Conservation (phyloP, 2,888 invertebrate genomes). For the Koerneria pararmatus region DNA sequence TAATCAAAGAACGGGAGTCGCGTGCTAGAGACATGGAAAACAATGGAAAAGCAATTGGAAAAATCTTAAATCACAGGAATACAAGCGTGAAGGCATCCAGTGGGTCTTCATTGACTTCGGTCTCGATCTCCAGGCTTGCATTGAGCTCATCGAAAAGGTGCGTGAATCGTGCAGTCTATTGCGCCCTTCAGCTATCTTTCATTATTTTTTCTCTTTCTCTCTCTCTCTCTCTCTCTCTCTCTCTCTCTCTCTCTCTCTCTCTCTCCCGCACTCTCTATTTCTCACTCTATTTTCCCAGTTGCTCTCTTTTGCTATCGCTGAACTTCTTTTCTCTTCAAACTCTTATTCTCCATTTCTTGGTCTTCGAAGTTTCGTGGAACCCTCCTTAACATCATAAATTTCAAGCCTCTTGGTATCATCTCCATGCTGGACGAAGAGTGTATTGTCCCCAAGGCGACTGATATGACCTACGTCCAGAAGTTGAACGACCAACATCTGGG, state of each 20-base stretch:
- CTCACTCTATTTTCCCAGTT: background rate
- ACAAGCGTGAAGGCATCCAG: slow-evolving; percentile 71
- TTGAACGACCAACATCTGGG: slow-evolving; percentile 92
- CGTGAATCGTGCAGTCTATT: too few species aligned
- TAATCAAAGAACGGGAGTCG: too few species aligned
- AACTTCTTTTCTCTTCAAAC: too few species aligned
- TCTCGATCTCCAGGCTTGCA: slow-evolving; percentile 91
- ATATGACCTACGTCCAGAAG: slow-evolving; percentile 96
- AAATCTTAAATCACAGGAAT: slow-evolving; percentile 59
- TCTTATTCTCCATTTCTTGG: background rate
- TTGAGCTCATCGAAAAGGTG: slow-evolving; percentile 89
- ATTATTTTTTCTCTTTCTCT: too few species aligned
- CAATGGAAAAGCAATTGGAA: slow-evolving; percentile 11
- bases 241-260: too few species aligned
- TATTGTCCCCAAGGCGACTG: slow-evolving; percentile 99
- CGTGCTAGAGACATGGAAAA: too few species aligned
- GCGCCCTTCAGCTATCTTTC: too few species aligned
- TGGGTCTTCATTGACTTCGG: slow-evolving; percentile 96
- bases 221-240: too few species aligned
- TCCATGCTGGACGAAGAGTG: slow-evolving; percentile 99
- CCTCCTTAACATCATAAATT: background rate
- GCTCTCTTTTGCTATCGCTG: background rate
- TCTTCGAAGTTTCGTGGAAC: background rate
- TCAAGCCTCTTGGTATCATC: slow-evolving; percentile 98
- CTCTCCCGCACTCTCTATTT: too few species aligned